These are phyloP conservation scores for Pampus argenteus DNA, from an alignment of 2,797 vertebrate species.

Conservation along the genomic window DNA sequence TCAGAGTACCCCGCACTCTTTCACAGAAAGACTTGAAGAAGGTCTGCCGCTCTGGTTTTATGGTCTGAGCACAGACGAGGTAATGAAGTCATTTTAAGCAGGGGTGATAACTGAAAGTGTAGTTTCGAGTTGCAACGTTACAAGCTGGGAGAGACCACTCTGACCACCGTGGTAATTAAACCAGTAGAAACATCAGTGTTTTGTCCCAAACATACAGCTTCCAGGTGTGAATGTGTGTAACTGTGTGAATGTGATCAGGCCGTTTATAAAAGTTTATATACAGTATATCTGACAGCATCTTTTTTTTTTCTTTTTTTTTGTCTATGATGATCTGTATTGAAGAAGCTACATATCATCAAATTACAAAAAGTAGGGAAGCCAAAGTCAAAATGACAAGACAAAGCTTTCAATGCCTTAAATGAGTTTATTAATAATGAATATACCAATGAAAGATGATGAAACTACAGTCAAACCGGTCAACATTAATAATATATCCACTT, in stretches of 20 bases:
- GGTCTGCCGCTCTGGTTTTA: conserved; percentile 50
- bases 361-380: background rate
- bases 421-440: conserved; percentile 2
- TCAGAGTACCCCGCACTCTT: background rate
- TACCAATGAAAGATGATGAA: background rate
- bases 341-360: background rate
- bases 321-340: background rate
- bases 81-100: conserved; percentile 64
- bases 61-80: conserved; percentile 35
- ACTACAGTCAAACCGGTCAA: background rate
- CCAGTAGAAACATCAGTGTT: conserved; percentile 7
- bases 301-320: background rate
- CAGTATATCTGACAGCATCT: background rate
- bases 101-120: conserved; percentile 30
- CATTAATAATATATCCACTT: background rate
- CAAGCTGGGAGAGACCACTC: conserved; percentile 42
- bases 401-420: background rate
- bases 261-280: too few species aligned
- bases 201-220: conserved; percentile 23
- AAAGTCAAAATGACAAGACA: conserved; percentile 2
- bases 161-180: conserved; percentile 36
- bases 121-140: conserved; percentile 46
- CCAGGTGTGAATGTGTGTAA: too few species aligned
- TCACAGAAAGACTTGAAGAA: conserved; percentile 21
- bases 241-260: too few species aligned